These are phyloP conservation scores for Drosophila suzukii DNA, from an alignment of 1,140 invertebrate genomes.

Conservation along the genomic window DNA sequence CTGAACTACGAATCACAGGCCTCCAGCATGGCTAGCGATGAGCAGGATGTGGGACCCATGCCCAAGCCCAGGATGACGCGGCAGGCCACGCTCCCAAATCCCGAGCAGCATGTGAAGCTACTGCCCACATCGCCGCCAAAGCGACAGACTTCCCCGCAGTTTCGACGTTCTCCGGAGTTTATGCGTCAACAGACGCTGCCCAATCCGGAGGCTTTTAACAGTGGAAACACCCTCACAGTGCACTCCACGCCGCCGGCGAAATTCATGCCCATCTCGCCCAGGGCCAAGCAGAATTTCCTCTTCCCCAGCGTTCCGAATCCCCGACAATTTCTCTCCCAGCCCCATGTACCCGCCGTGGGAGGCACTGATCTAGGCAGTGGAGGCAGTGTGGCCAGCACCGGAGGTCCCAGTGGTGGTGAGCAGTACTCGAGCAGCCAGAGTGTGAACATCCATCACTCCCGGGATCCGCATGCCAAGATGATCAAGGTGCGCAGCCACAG, in stretches of 20 bases:
- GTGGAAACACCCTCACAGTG: slow-evolving; percentile 76
- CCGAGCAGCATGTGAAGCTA: slow-evolving; percentile 82
- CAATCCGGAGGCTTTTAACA: slow-evolving; percentile 79
- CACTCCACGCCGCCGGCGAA: slow-evolving; percentile 70
- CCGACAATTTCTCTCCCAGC: slow-evolving; percentile 80
- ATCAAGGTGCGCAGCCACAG: slow-evolving; percentile 84
- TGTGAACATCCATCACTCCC: slow-evolving; percentile 79
- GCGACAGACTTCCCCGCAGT: slow-evolving; percentile 81
- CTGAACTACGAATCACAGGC: slow-evolving; percentile 69
- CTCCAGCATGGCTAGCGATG: slow-evolving; percentile 66
- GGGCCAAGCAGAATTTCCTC: slow-evolving; percentile 83
- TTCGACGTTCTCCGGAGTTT: slow-evolving; percentile 82
- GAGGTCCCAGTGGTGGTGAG: slow-evolving; percentile 61
- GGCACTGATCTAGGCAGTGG: slow-evolving; percentile 59
- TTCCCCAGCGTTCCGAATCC: slow-evolving; percentile 82
- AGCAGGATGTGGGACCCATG: slow-evolving; percentile 54
- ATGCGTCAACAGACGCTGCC: slow-evolving; percentile 83
- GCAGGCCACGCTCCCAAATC: slow-evolving; percentile 83
- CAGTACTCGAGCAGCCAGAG: slow-evolving; percentile 84
- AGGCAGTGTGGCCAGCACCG: slow-evolving; percentile 56
- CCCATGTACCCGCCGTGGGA: slow-evolving; percentile 78
- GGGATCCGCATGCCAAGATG: slow-evolving; percentile 81
- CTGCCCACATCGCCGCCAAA: slow-evolving; percentile 83
- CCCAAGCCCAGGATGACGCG: slow-evolving; percentile 79
- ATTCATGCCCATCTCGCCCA: slow-evolving; percentile 82